Base-by-base conservation (phyloP, 2,113 vertebrate species). In the Pterophyllum scalare region DNA sequence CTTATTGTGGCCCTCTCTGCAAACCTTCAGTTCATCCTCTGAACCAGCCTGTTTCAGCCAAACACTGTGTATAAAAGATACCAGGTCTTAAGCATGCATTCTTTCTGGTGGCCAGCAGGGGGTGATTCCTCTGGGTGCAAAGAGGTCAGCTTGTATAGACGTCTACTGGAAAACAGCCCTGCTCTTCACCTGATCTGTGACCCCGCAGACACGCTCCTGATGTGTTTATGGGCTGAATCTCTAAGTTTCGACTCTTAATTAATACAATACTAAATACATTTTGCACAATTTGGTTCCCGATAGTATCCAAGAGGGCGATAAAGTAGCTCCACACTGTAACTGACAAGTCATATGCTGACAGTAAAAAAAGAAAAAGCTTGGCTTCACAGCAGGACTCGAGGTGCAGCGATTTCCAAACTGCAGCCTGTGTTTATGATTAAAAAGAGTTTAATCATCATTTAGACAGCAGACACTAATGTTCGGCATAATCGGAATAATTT, bases 11-110 rank as follows among this genome's bases (percentile, higher is more conserved):
- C 17, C 67, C 5, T 31, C 26, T 72, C 11, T 54, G 15, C 43
- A 70, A 19, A 40, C 65, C 15, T 43, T 49, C 64, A 28, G 64
- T 28, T 49, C 1, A 12, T 28, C 40, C 22, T 70, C 24, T 70
- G 22, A 31, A 20, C 3, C 24, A 0, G 1, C 22, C 0, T 0
- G 6, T 72, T 72, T 72, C 31, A 0, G 12, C 65, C 26, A 33
- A 12, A 0, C 1, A 2, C 26, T 33, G 43, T 72, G n/a, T 6
- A 5, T 54, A 33, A 72, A 46, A 31, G 26, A 52, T 54, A 52
- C 10, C 65, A 0, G 15, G 24, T 49, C 43, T 49, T 52, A 12
- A 52, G 24, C 40, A 20, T 70, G 65, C 26, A 52, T 1, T 72
- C 0, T 19, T 72, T 54, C 10, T 54, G 31, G 31, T 2, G 46